Evolutionary conservation across 2,797 vertebrate species (phyloP), one percentile per base, ranked within the genome.

Genomic region (Arnoldichthys spilopterus): DNA sequence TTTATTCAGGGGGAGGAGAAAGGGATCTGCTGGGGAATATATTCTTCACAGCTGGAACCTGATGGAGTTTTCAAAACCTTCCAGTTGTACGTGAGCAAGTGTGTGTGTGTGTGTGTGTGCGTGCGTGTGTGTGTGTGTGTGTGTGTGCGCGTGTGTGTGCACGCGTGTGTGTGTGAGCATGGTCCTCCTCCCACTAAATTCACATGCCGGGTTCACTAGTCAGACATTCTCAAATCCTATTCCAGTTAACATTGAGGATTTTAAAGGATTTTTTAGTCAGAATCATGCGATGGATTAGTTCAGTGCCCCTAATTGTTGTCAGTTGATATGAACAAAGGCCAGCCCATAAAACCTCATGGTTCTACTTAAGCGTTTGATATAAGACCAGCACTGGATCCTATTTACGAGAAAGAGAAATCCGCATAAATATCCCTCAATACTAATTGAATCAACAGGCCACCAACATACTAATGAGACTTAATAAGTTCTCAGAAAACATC

Each of bases 31-130:
- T 68, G 70, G 88, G 86, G 85, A 79, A 85, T 90, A 89, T 89
- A 90, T 86, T 77, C 84, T 85, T 90, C 91, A 91, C 91, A 92
- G 91, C 91, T 92, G 91, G 93, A 92, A 80, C 84, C 86, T 89
- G 88, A 91, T 83, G 89, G 84, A 90, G 85, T 85, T 88, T 90
- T 90, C 85, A 89, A 85, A 89, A 82, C 79, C 66, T 85, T 86
- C 64, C 63, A 79, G 85, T 82, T 84, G 90, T 78, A 84, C 66
- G 84, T 18, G 70, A 87, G 90, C 88, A 4, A 26, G 22, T 24
- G 43, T 28, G 24, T 8, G n/a, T 5, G 7, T 49, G 15, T 49
- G 47, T 20, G 47, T 49, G 47, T 49, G 20, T 51, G 49, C 6
- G 49, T 51, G 49, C 2, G 49, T 16, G 13, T 11, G 53, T 56